These are phyloP conservation scores for Plumapathes pennacea DNA, from an alignment of 92 coral and sea anemone genomes.

Conservation along the genomic window DNA sequence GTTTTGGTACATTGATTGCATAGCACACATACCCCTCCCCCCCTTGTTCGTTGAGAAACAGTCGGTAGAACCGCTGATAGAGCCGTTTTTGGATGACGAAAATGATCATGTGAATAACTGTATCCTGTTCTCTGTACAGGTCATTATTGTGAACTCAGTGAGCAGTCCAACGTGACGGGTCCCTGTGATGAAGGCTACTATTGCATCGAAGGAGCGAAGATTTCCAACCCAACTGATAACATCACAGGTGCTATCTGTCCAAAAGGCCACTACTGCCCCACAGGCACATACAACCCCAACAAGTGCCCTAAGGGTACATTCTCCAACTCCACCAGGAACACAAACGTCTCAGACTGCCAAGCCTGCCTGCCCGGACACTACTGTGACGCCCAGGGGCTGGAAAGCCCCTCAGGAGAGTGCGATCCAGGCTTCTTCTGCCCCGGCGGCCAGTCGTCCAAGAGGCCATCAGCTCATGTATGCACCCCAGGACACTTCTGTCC, in stretches of 20 bases:
- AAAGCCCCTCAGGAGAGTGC: slow-evolving; percentile 73
- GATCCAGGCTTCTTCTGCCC: slow-evolving; percentile 94
- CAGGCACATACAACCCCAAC: slow-evolving; percentile 77
- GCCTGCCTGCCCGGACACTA: slow-evolving; percentile 79
- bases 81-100: too few species aligned
- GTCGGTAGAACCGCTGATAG: too few species aligned
- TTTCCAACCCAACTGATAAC: slow-evolving; percentile 83
- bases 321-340: slow-evolving; percentile 75
- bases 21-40: too few species aligned
- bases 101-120: background rate
- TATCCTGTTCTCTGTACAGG: slow-evolving; percentile 43
- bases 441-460: slow-evolving; percentile 71
- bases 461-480: slow-evolving; percentile 72
- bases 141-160: slow-evolving; percentile 69
- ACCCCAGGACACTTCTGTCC: slow-evolving; percentile 96
- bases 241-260: slow-evolving; percentile 84
- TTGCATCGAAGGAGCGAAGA: slow-evolving; percentile 80
- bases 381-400: slow-evolving; percentile 86
- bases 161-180: slow-evolving; percentile 73
- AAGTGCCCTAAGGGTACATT: slow-evolving; percentile 91
- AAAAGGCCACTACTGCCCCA: slow-evolving; percentile 80
- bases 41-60: too few species aligned
- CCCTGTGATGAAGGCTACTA: slow-evolving; percentile 90
- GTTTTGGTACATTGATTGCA: too few species aligned
- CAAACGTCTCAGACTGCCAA: slow-evolving; percentile 67